phyloP scores from a whole-genome alignment of 92 coral and sea anemone genomes.

The Pocillopora grandis region DNA sequence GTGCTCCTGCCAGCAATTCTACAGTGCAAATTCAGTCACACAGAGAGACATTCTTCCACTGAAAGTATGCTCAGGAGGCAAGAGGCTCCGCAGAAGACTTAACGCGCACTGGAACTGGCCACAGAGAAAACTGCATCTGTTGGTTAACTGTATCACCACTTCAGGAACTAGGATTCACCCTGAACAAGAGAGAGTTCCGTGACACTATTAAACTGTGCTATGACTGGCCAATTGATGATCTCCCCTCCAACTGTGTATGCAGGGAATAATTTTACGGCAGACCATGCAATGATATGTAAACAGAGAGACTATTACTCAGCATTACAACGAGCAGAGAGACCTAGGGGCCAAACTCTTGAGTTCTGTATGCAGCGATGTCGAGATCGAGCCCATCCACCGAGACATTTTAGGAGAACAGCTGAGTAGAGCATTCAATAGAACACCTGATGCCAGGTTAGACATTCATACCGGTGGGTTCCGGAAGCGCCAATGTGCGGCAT shows the following conservation, averaged over 20 bases:
- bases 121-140: slow-evolving; percentile 24
- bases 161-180: slow-evolving; percentile 24
- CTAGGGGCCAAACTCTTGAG: slow-evolving; percentile 29
- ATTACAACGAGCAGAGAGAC: slow-evolving; percentile 56
- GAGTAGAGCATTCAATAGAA: background rate
- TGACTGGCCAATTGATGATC: background rate
- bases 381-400: slow-evolving; percentile 19
- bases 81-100: background rate
- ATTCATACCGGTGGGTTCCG: background rate
- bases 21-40: slow-evolving; percentile 8
- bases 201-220: background rate
- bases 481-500: background rate
- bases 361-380: slow-evolving; percentile 31
- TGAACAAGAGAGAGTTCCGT: background rate
- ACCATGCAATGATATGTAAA: slow-evolving; percentile 50
- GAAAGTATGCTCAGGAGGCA: background rate
- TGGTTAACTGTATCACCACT: slow-evolving; percentile 11
- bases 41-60: slow-evolving; percentile 6
- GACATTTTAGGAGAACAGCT: background rate
- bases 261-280: slow-evolving; percentile 23
- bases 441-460: background rate
- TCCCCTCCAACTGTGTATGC: slow-evolving; percentile 31
- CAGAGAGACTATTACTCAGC: slow-evolving; percentile 48
- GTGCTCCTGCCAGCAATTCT: slow-evolving; percentile 24
- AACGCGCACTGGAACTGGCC: slow-evolving; percentile 13